Evolutionary conservation across 1,140 invertebrate genomes (phyloP), one percentile per base, ranked within the genome.

Genomic region (Tetragonula clypearis): DNA sequence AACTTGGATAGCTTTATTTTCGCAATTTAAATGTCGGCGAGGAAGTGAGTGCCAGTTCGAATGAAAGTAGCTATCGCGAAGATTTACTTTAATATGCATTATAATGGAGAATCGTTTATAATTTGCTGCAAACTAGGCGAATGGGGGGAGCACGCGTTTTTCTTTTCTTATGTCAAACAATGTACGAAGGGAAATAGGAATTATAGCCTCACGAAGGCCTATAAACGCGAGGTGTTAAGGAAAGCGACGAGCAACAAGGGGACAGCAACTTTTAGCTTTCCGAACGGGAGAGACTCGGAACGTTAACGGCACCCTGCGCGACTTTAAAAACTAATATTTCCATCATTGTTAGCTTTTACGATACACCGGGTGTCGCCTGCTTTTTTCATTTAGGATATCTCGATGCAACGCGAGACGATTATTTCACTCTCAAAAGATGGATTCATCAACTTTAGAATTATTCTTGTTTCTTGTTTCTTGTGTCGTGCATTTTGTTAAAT

Each of bases 311-410:
- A 93, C 92, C 92, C 91, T 81, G 90, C 78, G 90, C 92, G 91
- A 91, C 91, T 93, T 94, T 92, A 93, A 93, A 93, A 93, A 92
- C 86, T 93, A 91, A 94, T 93, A 93, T 93, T 94, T 94, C 90
- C 92, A 92, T 94, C 93, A 94, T 94, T 94, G 93, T 94, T 93
- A 92, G 90, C 88, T 91, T 93, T 94, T 93, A 94, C 79, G 91
- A 91, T 73, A 88, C 72, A 87, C 79, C 65, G 81, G 85, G 86
- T 88, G 71, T 79, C 86, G 66, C 30, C 79, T 79, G 77, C 88
- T 81, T 86, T 79, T 78, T 90, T 87, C 86, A 66, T 86, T 87
- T 49, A 86, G 19, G 79, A 81, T 77, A 41, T 81, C 55, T 66
- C 56, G n/a, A 30, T 26, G 23, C 11, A 65, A 49, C 60, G 19